Conservation (phyloP, 1,140 invertebrate genomes). For the Bradynema listronoti region DNA sequence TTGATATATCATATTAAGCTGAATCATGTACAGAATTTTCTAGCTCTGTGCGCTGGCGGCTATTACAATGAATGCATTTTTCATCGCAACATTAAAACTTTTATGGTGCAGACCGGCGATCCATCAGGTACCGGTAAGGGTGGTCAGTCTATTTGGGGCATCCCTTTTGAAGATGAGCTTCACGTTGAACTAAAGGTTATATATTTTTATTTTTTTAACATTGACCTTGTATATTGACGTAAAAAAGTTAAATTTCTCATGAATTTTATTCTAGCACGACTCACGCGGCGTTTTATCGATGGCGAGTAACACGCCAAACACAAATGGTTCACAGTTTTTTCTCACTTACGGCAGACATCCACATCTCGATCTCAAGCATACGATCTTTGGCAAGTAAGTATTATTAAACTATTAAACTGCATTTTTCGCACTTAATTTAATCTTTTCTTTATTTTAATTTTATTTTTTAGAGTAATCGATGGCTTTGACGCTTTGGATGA, state of each 20-base stretch:
- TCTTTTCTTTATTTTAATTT: too few relatives aligned
- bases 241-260: too few relatives aligned
- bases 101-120: conserved; percentile 94
- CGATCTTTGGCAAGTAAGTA: conserved; percentile 82
- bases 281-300: conserved; percentile 82
- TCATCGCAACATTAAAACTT: conserved; percentile 95
- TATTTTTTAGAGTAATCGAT: conserved; percentile 88
- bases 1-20: conserved; percentile 1
- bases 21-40: conserved; percentile 74
- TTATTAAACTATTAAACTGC: too few relatives aligned
- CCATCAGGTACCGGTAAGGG: conserved; percentile 85
- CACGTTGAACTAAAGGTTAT: conserved; percentile 80
- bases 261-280: conserved; percentile 72
- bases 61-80: conserved; percentile 90
- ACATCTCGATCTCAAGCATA: conserved; percentile 94
- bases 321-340: conserved; percentile 98
- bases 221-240: neutral
- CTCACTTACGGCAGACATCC: conserved; percentile 85
- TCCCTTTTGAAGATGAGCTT: conserved; percentile 90
- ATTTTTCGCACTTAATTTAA: too few relatives aligned
- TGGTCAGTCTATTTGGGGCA: conserved; percentile 80
- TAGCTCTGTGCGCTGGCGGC: conserved; percentile 87
- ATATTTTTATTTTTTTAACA: conserved; percentile 23
- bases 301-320: conserved; percentile 97
- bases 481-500: conserved; percentile 90